phyloP scores from a whole-genome alignment of 2,113 vertebrate genomes.

The Bubo scandiacus region DNA sequence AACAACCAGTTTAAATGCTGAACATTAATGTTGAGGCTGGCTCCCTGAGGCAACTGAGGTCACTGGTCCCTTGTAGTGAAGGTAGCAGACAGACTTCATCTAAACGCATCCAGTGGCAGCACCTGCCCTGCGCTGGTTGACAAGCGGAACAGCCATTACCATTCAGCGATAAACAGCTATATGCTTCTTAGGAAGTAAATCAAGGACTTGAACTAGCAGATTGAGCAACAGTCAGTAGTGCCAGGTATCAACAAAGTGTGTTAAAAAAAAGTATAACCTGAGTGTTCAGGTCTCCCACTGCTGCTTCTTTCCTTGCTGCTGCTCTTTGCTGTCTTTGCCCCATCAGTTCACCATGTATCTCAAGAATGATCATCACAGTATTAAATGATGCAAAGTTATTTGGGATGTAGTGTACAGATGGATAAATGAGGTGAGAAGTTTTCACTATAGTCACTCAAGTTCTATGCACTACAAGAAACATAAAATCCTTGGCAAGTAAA shows the following conservation, averaged over 20 bases:
- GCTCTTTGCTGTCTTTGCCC: not conserved
- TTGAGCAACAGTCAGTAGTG: not conserved
- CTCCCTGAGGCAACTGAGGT: not conserved
- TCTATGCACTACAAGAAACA: not conserved
- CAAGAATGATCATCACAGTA: not conserved
- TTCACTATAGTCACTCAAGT: not conserved
- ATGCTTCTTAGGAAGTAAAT: not conserved
- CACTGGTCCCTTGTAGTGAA: not conserved
- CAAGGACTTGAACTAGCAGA: not conserved
- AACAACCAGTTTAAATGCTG: not conserved
- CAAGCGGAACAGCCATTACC: not conserved
- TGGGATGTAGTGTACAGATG: not conserved
- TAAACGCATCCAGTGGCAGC: not conserved
- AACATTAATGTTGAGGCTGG: not conserved
- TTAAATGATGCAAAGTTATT: not conserved
- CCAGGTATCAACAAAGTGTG: not conserved
- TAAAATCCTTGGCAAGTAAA: not conserved
- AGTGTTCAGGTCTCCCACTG: not conserved
- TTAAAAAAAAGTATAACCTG: not conserved
- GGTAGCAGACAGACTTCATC: not conserved
- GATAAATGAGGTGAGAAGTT: not conserved
- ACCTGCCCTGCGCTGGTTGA: not conserved
- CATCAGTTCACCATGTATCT: not conserved
- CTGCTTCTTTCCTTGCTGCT: not conserved
- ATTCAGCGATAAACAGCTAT: not conserved